Base-by-base conservation (phyloP, 2,888 invertebrate species). In the Clusia tigrina region DNA sequence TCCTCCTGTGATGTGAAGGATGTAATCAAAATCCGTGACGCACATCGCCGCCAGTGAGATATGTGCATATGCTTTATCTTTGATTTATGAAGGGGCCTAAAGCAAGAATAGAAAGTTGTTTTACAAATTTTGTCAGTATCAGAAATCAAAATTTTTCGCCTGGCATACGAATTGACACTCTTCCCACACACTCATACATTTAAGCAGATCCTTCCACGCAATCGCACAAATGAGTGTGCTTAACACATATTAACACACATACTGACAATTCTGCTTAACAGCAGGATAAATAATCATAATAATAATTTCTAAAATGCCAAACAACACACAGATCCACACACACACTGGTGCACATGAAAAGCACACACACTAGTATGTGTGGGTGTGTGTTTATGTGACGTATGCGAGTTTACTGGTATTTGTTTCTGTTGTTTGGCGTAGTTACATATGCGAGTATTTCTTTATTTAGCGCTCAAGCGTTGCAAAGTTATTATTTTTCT, bases 271-370 rank as follows among this genome's bases (percentile, higher is more conserved):
- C 5, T 22, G 15, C 48, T 48, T 48, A 20, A 22, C 48, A 48
- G 22, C 48, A 48, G 48, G 22, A 48, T 48, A 48, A 48, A 48
- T 20, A 48, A 20, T 48, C 18, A 48, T 48, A 48, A 48, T 20
- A 48, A 20, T 48, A 48, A 48, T 48, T 48, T 48, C 15, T 2
- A 20, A 48, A 48, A 48, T 20, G 48, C 48, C 48, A 48, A 48
- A 18, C 18, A 48, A 20, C 55, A 20, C 25, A 52, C 22, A 20
- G 10, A 12, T 12, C 6, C 24, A 52, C 6, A 22, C n/a, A 17
- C 6, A 46, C n/a, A 10, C 15, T 37, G 37, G 9, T 37, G 37
- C 5, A n/a, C 2, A 2, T 20, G 26, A 54, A 17, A 54, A 15
- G 15, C 17, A 25, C 26, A 26, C 54, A 25, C 5, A 53, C 10